Conservation (phyloP, 2,888 invertebrate genomes). For the Meganola albula region DNA sequence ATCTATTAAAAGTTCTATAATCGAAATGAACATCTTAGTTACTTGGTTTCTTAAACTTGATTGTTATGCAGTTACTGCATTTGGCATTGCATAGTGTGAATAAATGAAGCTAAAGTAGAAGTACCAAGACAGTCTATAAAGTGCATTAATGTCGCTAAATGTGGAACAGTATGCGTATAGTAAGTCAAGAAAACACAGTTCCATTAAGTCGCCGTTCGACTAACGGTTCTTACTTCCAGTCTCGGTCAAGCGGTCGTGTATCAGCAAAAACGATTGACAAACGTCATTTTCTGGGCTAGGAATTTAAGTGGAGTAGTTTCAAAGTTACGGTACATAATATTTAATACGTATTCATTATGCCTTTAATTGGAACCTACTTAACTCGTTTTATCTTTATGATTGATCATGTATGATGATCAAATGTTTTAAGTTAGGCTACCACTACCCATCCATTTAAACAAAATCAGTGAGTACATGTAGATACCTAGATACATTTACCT, state of each 20-base stretch:
- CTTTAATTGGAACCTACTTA: slow-evolving; percentile 7
- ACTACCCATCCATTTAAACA: no score
- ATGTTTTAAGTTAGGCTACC: no score
- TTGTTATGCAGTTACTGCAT: slow-evolving; percentile 23
- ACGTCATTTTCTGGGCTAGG: slow-evolving; percentile 16
- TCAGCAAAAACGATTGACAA: slow-evolving; percentile 36
- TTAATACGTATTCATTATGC: slow-evolving; percentile 9
- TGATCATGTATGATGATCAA: no score
- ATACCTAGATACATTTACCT: no score
- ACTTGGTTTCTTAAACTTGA: slow-evolving; percentile 10
- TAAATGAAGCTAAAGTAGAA: no score
- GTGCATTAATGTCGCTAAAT: slow-evolving; percentile 24
- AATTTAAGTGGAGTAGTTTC: slow-evolving; percentile 17
- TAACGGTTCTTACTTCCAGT: slow-evolving; percentile 53
- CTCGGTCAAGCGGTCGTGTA: slow-evolving; percentile 20
- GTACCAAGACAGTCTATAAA: no score
- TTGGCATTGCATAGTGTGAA: slow-evolving; percentile 16
- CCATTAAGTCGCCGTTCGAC: slow-evolving; percentile 32
- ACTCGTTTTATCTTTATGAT: slow-evolving; percentile 8
- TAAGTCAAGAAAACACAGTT: slow-evolving; percentile 23
- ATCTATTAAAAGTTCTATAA: no score
- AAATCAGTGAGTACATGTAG: no score
- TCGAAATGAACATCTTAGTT: no score
- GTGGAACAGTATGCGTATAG: slow-evolving; percentile 33
- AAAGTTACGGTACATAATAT: slow-evolving; percentile 13